Evolutionary conservation across 1,140 invertebrate genomes (phyloP).

Genomic region (Drosophila arizonae): DNA sequence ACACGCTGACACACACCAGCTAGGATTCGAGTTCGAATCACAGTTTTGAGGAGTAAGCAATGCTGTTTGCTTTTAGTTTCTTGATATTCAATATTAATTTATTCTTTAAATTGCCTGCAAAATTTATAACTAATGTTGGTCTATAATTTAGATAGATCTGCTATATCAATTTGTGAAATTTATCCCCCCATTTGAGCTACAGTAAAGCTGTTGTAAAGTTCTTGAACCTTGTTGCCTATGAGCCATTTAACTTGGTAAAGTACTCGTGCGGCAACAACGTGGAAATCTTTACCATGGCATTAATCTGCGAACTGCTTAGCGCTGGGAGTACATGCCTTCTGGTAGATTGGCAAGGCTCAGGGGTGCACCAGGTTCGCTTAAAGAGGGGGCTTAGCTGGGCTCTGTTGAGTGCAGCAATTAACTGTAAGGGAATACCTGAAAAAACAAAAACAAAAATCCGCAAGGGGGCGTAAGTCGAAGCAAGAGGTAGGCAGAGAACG

Average conservation of each 20-base stretch:
- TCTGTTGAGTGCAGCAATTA: conserved; percentile 55
- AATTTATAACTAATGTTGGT: no score
- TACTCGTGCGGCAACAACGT: conserved; percentile 46
- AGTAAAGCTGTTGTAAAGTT: conserved; percentile 60
- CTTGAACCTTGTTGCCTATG: conserved; percentile 58
- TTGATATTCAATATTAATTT: no score
- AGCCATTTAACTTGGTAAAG: conserved; percentile 29
- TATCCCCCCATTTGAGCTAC: background rate
- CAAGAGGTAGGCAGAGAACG: background rate
- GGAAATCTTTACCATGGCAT: conserved; percentile 62
- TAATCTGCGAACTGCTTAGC: conserved; percentile 61
- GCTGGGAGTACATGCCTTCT: conserved; percentile 23
- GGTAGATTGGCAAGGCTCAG: conserved; percentile 29
- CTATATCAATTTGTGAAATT: background rate
- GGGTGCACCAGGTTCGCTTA: conserved; percentile 41
- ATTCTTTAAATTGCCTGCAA: no score
- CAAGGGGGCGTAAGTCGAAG: conserved; percentile 15
- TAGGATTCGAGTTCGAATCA: no score
- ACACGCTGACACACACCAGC: no score
- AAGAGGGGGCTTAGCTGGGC: conserved; percentile 14
- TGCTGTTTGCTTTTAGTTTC: no score
- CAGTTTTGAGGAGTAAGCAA: no score
- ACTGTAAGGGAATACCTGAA: conserved; percentile 52
- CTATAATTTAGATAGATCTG: no score
- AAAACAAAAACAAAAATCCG: conserved; percentile 29